Base-by-base conservation (phyloP, 2,113 vertebrate species). In the Ameiurus melas region DNA sequence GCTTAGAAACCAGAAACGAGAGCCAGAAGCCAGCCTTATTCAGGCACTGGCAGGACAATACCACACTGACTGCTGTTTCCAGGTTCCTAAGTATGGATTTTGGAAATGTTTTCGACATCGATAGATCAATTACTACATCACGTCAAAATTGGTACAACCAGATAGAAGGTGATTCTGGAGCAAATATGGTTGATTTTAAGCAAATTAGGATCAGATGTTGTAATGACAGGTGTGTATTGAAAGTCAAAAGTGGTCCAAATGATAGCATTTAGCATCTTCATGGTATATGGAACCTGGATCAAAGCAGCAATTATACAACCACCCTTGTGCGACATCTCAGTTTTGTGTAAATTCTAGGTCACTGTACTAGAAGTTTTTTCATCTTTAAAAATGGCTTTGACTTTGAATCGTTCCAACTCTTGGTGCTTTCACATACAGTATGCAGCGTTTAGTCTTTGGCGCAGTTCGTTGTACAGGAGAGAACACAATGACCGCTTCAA, bases 171-270 rank as follows among this genome's bases (percentile, higher is more conserved):
- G 80, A 60, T 57, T 33, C 20, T 79, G 47, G 25, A 14, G 47
- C 27, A 55, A 33, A 80, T 39, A 60, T 83, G 57, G 55, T 60
- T 27, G 80, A 83, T 58, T 62, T 25, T 43, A 83, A 62, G 80
- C 33, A 83, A 62, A 83, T 83, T 57, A 83, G 33, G 33, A 39
- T 39, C 80, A 39, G 53, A 81, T 58, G 79, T 60, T 81, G 30
- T 81, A 58, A 81, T 81, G 80, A 62, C 20, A 62, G 20, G 22
- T 83, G 80, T 43, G 57, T 62, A 62, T 25, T 43, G 30, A 60
- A 12, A 7, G 53, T 16, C 53, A 57, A 57, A 60, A 4, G n/a
- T 58, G 27, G 8, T 17, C 27, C 75, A 13, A 12, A 75, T 75
- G 19, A 25, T 75, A 75, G 36, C 17, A 43, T 75, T 71, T 75